Base-by-base conservation (phyloP, 2,797 vertebrate genomes). In the Poeciliopsis gracilis region DNA sequence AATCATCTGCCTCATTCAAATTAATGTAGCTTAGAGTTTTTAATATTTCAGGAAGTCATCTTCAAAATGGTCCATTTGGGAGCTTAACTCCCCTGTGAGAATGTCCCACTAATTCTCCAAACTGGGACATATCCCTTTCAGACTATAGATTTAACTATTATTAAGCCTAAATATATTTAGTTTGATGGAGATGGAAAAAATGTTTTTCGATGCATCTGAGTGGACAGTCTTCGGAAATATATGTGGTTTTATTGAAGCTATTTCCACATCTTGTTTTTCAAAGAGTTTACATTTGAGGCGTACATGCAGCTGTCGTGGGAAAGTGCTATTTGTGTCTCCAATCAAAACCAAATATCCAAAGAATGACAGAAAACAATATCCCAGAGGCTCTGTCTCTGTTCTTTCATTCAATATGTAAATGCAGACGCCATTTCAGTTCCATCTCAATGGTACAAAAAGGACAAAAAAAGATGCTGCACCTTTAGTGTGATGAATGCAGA, bases 271-370 rank as follows among this genome's bases (percentile, higher is more conserved):
- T 69, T 78, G 69, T 33, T 59, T 59, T 75, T 45, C 51, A 47
- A 72, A n/a, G n/a, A 33, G 71, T 66, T 70, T 76, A 74, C 81
- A 33, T 63, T 72, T 78, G 83, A 76, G 25, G 72, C 43, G 30
- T 76, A 76, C 79, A 78, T 38, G 59, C 38, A 9, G 61, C 61
- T 61, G 53, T 84, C 72, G 61, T 74, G 63, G 66, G 71, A 81
- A 83, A 76, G 72, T 81, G 57, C 36, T 83, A 20, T 77, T 59
- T 59, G 76, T 75, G n/a, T 61, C 74, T 84, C 23, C 46, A 86
- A 82, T 90, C 84, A 91, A 92, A 91, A 83, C 67, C 69, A 75
- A 47, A 78, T 82, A 79, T 90, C 90, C 79, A 91, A 88, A 88
- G 75, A 86, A 75, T 75, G 75, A 82, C 73, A 82, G 69, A 86